phyloP scores from a whole-genome alignment of 1,140 invertebrate genomes.

The Macrocentrus cingulum region DNA sequence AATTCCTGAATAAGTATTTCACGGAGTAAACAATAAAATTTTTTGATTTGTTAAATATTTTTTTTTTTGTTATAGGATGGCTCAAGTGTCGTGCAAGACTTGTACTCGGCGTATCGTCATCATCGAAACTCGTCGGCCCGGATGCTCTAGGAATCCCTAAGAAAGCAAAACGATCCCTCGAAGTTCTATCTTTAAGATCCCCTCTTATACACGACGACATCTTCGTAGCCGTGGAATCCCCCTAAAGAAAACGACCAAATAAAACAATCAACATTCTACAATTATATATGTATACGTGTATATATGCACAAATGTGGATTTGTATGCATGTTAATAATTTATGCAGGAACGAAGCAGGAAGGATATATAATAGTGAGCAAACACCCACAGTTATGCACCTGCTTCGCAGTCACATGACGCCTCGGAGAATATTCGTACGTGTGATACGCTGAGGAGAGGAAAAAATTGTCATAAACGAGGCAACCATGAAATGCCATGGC shows the following conservation, averaged over 20 bases:
- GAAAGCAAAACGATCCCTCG: constrained; percentile 19
- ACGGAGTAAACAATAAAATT: not conserved
- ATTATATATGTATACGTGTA: too few species aligned
- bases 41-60: not conserved
- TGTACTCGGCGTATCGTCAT: not conserved
- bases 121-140: constrained; percentile 10
- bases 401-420: constrained; percentile 3
- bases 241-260: constrained; percentile 1
- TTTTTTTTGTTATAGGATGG: not conserved
- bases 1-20: too few species aligned
- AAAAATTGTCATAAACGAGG: constrained; percentile 18
- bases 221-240: not conserved
- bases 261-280: not conserved
- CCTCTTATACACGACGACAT: not conserved
- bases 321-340: too few species aligned
- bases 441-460: constrained; percentile 17
- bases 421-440: not conserved
- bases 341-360: too few species aligned
- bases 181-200: constrained; percentile 27
- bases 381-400: not conserved
- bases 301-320: too few species aligned
- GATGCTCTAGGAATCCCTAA: constrained; percentile 24
- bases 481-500: constrained; percentile 31
- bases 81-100: not conserved
- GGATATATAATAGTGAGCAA: not conserved